Conservation (phyloP, 2,113 vertebrate genomes). For the Leuciscus idus region DNA sequence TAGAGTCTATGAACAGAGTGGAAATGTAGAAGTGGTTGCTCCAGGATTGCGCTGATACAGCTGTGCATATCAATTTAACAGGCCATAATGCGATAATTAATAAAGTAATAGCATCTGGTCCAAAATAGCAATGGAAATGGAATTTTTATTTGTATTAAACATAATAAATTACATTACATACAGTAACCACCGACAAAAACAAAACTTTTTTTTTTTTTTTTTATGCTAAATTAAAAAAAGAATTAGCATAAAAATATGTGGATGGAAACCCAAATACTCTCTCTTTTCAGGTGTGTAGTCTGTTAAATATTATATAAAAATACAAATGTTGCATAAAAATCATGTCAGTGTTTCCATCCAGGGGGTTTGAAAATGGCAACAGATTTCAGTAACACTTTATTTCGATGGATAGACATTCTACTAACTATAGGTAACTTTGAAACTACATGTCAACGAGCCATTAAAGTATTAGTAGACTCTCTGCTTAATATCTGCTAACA, state of each 20-base stretch:
- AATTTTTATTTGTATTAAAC: not conserved
- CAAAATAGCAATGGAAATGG: not conserved
- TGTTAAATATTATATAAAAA: not conserved
- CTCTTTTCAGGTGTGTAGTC: not conserved
- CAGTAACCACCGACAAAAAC: not conserved
- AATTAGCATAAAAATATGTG: not conserved
- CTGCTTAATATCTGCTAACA: too few species aligned
- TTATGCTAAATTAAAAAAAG: not conserved
- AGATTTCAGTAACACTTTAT: not conserved
- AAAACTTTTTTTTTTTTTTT: not conserved
- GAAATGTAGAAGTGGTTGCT: not conserved
- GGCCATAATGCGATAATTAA: not conserved
- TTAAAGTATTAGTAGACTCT: too few species aligned
- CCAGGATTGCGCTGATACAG: not conserved
- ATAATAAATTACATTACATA: not conserved
- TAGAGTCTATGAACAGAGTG: constrained; percentile 5
- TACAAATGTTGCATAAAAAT: not conserved
- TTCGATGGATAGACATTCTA: too few species aligned
- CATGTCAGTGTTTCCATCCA: too few species aligned
- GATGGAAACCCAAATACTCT: not conserved
- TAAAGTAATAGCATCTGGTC: not conserved
- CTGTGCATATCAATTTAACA: not conserved
- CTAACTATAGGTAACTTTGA: too few species aligned
- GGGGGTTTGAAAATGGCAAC: not conserved
- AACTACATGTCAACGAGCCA: too few species aligned